Evolutionary conservation across 2,797 vertebrate species (phyloP).

Genomic region (Lateolabrax maculatus): DNA sequence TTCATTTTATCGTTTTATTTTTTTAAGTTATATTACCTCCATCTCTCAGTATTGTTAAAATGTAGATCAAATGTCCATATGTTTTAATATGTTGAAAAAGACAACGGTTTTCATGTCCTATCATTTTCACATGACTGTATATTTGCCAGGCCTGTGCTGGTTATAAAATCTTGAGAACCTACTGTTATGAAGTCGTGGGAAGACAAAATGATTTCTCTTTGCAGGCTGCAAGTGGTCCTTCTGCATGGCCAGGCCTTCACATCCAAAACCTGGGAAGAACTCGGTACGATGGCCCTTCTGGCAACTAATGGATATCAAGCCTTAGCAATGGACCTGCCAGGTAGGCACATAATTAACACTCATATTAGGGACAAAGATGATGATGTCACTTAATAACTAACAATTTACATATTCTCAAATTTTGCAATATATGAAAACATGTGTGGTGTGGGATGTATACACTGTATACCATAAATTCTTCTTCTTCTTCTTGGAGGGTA

Average conservation of each 20-base stretch:
- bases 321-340: conserved; percentile 95
- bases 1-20: too few species aligned
- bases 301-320: conserved; percentile 91
- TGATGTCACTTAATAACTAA: not conserved
- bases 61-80: too few species aligned
- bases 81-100: too few species aligned
- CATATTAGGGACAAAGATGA: not conserved
- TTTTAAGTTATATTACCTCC: too few species aligned
- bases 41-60: too few species aligned
- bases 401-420: not conserved
- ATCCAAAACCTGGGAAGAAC: conserved; percentile 94
- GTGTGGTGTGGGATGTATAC: not conserved
- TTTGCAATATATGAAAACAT: not conserved
- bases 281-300: conserved; percentile 93
- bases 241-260: conserved; percentile 96
- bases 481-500: conserved; percentile 84
- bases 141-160: not conserved
- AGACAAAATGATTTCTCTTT: conserved; percentile 2
- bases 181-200: not conserved
- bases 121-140: not conserved
- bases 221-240: conserved; percentile 91
- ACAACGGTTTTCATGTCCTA: too few species aligned
- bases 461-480: not conserved
- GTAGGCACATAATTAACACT: conserved; percentile 74
- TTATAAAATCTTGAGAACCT: not conserved